Percentiles rank a stretch among this genome's conserved stretches.
Evolutionary conservation across 2,888 invertebrate genomes (phyloP).

Genomic region (Nemapogon koenigi): DNA sequence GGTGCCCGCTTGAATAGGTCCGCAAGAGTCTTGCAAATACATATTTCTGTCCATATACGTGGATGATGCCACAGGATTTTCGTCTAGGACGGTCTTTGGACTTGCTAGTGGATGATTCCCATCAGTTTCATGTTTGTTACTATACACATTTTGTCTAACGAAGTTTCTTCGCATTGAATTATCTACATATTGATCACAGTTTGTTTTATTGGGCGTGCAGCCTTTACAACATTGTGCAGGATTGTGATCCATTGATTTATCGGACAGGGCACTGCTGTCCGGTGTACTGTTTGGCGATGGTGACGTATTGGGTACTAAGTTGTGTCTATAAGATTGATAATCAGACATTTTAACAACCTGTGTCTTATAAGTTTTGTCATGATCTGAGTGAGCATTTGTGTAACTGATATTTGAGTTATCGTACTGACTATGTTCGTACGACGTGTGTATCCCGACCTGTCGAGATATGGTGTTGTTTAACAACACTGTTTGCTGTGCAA

Average conservation of each 20-base stretch:
- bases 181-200: constrained; percentile 38
- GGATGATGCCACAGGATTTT: constrained; percentile 73
- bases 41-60: constrained; percentile 68
- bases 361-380: constrained; percentile 31
- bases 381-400: constrained; percentile 30
- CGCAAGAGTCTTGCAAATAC: constrained; percentile 67
- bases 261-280: constrained; percentile 50
- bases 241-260: constrained; percentile 34
- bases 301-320: constrained; percentile 38
- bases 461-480: constrained; percentile 82
- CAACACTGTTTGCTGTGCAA: constrained; percentile 89
- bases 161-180: constrained; percentile 40
- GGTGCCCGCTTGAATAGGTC: constrained; percentile 83
- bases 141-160: constrained; percentile 42
- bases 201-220: constrained; percentile 51
- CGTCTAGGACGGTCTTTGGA: constrained; percentile 58
- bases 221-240: constrained; percentile 58
- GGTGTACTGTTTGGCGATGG: constrained; percentile 51
- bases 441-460: constrained; percentile 57
- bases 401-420: constrained; percentile 26
- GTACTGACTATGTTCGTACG: constrained; percentile 37
- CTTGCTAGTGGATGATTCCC: constrained; percentile 60
- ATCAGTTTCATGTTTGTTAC: constrained; percentile 52
- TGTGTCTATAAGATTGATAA: constrained; percentile 29
- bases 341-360: constrained; percentile 31